phyloP scores from a whole-genome alignment of 2,888 invertebrate species.

The Ischnus inquisitorius region DNA sequence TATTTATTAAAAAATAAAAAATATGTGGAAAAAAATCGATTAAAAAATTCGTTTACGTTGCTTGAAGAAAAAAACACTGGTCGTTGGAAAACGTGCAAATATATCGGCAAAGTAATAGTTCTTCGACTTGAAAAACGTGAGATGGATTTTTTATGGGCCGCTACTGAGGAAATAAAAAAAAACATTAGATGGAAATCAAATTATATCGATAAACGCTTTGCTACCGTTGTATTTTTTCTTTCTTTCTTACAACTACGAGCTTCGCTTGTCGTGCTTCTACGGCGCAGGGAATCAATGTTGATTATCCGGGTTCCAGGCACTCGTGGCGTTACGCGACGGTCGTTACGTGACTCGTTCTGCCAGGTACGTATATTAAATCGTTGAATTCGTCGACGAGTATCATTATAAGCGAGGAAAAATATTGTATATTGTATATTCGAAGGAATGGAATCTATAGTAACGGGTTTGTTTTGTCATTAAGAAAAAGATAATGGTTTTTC shows the following conservation, averaged over 20 bases:
- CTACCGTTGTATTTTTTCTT: background rate
- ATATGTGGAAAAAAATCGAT: no score
- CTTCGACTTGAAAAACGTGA: no score
- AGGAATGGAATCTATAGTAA: conserved; percentile 33
- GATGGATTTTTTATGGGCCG: background rate
- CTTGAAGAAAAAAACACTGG: no score
- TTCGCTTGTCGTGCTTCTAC: conserved; percentile 1
- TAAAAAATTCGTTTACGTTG: no score
- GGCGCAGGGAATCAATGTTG: conserved; percentile 9
- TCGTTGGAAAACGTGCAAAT: no score
- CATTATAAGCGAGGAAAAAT: conserved; percentile 9
- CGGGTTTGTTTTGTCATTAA: conserved; percentile 10
- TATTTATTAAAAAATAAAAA: no score
- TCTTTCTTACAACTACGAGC: background rate
- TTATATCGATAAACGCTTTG: background rate
- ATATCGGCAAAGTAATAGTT: no score
- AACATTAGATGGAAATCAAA: background rate
- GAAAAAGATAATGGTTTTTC: conserved; percentile 19
- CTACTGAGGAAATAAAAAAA: background rate
- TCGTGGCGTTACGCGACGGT: background rate
- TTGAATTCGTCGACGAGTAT: conserved; percentile 1
- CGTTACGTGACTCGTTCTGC: background rate
- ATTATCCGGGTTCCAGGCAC: conserved; percentile 39
- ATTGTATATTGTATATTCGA: conserved; percentile 3
- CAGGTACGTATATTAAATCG: background rate